Evolutionary conservation across 2,113 vertebrate genomes (phyloP).

Genomic region (Phaethon lepturus): DNA sequence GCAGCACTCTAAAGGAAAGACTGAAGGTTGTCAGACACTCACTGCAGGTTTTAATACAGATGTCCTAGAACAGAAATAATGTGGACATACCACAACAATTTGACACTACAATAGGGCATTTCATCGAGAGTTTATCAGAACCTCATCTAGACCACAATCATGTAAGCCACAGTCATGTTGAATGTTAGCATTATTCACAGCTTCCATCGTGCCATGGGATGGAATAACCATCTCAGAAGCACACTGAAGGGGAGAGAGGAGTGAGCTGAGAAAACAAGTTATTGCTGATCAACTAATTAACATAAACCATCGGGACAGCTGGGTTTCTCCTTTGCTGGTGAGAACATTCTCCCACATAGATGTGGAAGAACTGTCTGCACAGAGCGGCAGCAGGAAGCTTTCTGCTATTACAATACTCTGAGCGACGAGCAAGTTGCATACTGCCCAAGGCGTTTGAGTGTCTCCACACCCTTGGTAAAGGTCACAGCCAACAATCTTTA

Average conservation of each 20-base stretch:
- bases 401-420: background rate
- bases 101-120: slow-evolving; percentile 12
- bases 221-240: background rate
- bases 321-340: background rate
- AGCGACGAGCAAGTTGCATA: background rate
- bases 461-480: slow-evolving; percentile 32
- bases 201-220: background rate
- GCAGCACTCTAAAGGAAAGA: slow-evolving; percentile 7
- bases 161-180: background rate
- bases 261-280: background rate
- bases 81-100: slow-evolving; percentile 28
- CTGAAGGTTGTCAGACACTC: slow-evolving; percentile 16
- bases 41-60: slow-evolving; percentile 56
- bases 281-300: background rate
- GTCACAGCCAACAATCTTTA: slow-evolving; percentile 5
- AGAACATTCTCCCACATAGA: background rate
- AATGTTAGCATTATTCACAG: slow-evolving; percentile 6
- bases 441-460: background rate
- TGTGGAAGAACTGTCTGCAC: background rate
- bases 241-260: background rate
- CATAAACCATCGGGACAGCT: background rate
- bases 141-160: slow-evolving; percentile 17
- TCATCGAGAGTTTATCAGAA: slow-evolving; percentile 29
- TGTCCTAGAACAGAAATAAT: slow-evolving; percentile 16
- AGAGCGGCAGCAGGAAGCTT: background rate